Percentiles rank a stretch among this genome's conserved stretches.
phyloP scores from a whole-genome alignment of 23 tunicate species.

The Trididemnum clinides region DNA sequence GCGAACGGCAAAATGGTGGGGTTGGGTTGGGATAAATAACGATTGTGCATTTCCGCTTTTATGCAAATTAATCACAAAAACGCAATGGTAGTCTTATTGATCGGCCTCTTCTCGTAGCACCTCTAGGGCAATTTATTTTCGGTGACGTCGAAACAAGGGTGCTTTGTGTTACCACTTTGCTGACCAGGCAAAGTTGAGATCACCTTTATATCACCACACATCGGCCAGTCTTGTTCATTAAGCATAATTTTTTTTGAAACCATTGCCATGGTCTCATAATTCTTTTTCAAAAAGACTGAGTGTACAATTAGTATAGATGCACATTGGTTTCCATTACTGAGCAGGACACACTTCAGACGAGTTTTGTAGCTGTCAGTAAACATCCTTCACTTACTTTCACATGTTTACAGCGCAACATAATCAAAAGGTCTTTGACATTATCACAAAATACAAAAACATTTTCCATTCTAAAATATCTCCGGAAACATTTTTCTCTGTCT shows the following conservation, averaged over 20 bases:
- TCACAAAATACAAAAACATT: neutral
- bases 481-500: neutral
- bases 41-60: too few species aligned
- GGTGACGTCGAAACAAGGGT: too few species aligned
- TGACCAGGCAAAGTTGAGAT: neutral
- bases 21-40: too few species aligned
- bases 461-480: neutral
- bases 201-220: conserved; percentile 6
- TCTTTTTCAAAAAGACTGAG: neutral
- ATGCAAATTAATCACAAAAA: too few species aligned
- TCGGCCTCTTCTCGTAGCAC: too few species aligned
- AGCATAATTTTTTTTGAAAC: neutral
- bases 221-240: neutral
- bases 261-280: neutral
- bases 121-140: too few species aligned
- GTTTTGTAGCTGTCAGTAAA: neutral
- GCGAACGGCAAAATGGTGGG: too few species aligned
- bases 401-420: neutral
- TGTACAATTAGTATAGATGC: neutral
- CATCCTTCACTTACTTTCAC: neutral
- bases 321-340: neutral
- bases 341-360: neutral
- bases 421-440: neutral
- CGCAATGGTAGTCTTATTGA: too few species aligned
- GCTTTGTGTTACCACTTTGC: conserved; percentile 3